phyloP scores from a whole-genome alignment of 2,888 invertebrate genomes.

The Nomada fabriciana region DNA sequence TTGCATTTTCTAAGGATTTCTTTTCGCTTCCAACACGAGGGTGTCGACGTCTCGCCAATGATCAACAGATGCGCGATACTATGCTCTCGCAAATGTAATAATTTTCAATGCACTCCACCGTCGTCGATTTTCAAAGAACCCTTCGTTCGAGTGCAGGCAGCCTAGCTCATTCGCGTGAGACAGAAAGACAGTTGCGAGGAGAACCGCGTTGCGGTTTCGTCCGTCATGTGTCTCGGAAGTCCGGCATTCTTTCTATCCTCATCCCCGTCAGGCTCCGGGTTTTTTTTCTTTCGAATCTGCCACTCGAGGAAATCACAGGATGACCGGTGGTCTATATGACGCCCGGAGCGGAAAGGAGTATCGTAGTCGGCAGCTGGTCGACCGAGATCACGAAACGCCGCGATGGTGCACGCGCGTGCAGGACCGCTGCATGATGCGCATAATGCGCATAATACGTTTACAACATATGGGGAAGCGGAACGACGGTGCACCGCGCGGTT shows the following conservation, averaged over 20 bases:
- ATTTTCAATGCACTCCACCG: neutral
- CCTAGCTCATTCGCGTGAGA: slow-evolving; percentile 39
- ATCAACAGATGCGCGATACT: neutral
- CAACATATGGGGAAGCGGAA: slow-evolving; percentile 61
- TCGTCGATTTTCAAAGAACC: neutral
- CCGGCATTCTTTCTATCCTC: slow-evolving; percentile 44
- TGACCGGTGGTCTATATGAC: slow-evolving; percentile 69
- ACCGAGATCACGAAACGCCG: slow-evolving; percentile 65
- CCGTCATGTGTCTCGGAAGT: slow-evolving; percentile 79
- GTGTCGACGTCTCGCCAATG: no score
- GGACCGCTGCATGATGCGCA: slow-evolving; percentile 42
- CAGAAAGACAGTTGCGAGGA: slow-evolving; percentile 64
- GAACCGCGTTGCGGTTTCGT: slow-evolving; percentile 76
- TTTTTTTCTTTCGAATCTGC: slow-evolving; percentile 60
- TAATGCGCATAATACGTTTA: slow-evolving; percentile 21
- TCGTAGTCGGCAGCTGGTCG: slow-evolving; percentile 72
- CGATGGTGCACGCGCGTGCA: slow-evolving; percentile 41
- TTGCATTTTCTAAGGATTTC: no score
- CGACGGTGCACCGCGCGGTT: slow-evolving; percentile 10
- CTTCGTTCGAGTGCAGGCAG: slow-evolving; percentile 10
- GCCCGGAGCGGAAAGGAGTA: slow-evolving; percentile 62
- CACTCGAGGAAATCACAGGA: slow-evolving; percentile 71
- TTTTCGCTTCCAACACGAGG: no score
- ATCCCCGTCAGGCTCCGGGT: neutral
- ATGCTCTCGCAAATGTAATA: neutral